These are phyloP conservation scores for Aurelia sp. DNA, from an alignment of 30 jellyfish, hydroid and myxozoan species.

Conservation along the genomic window DNA sequence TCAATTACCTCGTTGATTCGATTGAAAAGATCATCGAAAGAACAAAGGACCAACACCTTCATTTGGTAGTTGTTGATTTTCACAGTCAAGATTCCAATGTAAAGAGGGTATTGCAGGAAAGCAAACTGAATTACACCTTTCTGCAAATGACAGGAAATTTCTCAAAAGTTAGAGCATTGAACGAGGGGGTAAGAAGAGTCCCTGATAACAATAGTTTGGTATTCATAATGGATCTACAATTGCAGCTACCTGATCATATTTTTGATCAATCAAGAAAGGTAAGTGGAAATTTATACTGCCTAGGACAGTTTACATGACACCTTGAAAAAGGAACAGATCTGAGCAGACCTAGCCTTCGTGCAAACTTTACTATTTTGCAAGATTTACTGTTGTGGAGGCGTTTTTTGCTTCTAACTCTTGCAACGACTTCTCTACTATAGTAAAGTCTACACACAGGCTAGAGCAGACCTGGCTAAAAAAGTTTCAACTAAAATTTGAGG, in stretches of 20 bases:
- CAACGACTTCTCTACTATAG: too few species aligned
- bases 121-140: conserved; percentile 69
- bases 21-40: conserved; percentile 54
- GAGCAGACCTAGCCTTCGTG: too few species aligned
- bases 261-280: conserved; percentile 93
- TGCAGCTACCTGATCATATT: conserved; percentile 79
- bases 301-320: too few species aligned
- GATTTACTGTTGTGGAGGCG: too few species aligned
- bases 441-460: too few species aligned
- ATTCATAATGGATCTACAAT: conserved; percentile 85
- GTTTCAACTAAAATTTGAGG: too few species aligned
- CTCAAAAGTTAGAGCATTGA: conserved; percentile 78
- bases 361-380: too few species aligned
- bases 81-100: conserved; percentile 78
- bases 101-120: conserved; percentile 28
- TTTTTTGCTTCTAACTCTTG: too few species aligned
- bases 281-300: background rate
- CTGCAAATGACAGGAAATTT: conserved; percentile 73
- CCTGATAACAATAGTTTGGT: conserved; percentile 64
- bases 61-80: conserved; percentile 76
- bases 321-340: too few species aligned
- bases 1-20: conserved; percentile 56
- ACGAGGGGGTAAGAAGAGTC: conserved; percentile 61
- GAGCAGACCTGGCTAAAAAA: too few species aligned
- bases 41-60: conserved; percentile 75